Conservation (phyloP, 2,888 invertebrate species). For the Apocheima hispidaria region DNA sequence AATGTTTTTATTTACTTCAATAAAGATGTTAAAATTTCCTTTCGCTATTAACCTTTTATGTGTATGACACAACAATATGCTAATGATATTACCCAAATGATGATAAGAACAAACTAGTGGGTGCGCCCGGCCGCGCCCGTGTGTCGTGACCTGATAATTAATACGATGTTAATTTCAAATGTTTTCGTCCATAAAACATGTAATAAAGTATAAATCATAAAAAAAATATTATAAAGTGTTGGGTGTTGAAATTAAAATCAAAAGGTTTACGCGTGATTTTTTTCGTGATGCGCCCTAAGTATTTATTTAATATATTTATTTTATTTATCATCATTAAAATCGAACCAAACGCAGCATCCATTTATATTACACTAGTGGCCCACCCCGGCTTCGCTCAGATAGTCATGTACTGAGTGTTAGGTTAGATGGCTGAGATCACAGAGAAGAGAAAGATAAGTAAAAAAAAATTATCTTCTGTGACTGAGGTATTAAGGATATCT, state of each 20-base stretch:
- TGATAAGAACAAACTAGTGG: constrained; percentile 48
- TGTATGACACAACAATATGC: constrained; percentile 48
- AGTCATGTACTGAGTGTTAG: too few relatives aligned
- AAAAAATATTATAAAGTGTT: not conserved
- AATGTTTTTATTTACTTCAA: not conserved
- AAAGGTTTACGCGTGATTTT: too few relatives aligned
- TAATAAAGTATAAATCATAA: not conserved
- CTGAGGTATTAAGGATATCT: too few relatives aligned
- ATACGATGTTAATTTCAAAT: constrained; percentile 7
- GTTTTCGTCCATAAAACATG: constrained; percentile 3
- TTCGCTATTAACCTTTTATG: constrained; percentile 36
- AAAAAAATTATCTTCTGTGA: too few relatives aligned
- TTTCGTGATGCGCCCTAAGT: too few relatives aligned
- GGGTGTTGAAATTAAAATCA: not conserved
- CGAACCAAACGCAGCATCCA: too few relatives aligned
- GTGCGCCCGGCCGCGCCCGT: constrained; percentile 56
- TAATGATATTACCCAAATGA: constrained; percentile 49
- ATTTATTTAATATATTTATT: too few relatives aligned
- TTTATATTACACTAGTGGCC: too few relatives aligned
- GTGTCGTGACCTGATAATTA: constrained; percentile 2
- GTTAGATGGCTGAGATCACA: too few relatives aligned
- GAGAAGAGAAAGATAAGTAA: too few relatives aligned
- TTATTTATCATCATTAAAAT: too few relatives aligned
- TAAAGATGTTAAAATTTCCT: constrained; percentile 1
- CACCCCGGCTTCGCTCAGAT: too few relatives aligned